Evolutionary conservation across 2,113 vertebrate species (phyloP).

Genomic region (Campylomormyrus numenius): DNA sequence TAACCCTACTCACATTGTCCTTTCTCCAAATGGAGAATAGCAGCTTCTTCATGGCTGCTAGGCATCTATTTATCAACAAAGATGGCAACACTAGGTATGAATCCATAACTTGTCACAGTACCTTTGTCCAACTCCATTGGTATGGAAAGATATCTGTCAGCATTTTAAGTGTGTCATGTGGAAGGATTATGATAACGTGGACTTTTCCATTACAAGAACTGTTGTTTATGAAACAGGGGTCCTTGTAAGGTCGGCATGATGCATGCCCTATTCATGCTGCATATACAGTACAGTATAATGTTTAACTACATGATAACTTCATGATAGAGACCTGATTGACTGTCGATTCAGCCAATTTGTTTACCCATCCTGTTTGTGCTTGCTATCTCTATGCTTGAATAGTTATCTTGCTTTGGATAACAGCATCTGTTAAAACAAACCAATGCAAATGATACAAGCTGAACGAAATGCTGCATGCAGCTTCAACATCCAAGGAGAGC

Average conservation of each 20-base stretch:
- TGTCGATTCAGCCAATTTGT: background rate
- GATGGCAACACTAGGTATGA: background rate
- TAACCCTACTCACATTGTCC: background rate
- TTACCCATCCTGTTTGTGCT: background rate
- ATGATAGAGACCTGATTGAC: background rate
- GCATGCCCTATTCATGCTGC: background rate
- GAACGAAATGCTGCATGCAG: background rate
- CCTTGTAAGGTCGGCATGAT: background rate
- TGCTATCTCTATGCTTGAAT: background rate
- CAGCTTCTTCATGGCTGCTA: background rate
- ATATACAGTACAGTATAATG: conserved; percentile 5
- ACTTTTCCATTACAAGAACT: background rate
- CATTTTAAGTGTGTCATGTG: background rate
- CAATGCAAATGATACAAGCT: background rate
- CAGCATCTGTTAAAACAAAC: conserved; percentile 1
- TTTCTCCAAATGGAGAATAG: background rate
- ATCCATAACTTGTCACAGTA: background rate
- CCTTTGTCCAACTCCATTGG: background rate
- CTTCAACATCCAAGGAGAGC: background rate
- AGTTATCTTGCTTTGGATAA: conserved; percentile 4
- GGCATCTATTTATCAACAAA: background rate
- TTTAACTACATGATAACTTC: conserved; percentile 5
- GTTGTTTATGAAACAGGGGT: background rate
- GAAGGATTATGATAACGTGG: background rate
- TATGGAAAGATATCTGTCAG: background rate